phyloP scores from a whole-genome alignment of 2,113 vertebrate genomes.

The Tragelaphus imberbis region DNA sequence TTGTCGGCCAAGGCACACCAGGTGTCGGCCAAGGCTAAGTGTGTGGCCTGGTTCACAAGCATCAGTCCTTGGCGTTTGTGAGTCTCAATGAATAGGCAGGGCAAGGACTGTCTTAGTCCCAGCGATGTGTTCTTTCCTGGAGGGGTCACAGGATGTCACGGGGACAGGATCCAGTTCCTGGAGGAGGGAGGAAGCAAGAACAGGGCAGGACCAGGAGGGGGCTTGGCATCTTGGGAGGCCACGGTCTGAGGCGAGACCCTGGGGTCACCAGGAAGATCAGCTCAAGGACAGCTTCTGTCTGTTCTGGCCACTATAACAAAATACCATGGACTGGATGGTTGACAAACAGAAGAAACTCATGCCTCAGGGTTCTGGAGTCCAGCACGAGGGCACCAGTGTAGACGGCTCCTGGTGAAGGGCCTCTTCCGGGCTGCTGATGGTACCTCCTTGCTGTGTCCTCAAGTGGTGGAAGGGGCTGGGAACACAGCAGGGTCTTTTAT shows the following conservation, averaged over 20 bases:
- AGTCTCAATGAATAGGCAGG: background rate
- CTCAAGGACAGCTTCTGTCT: background rate
- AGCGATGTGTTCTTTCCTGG: background rate
- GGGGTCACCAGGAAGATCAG: no score
- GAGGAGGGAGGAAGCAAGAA: background rate
- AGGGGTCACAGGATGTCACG: background rate
- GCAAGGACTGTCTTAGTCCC: background rate
- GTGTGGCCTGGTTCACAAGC: no score
- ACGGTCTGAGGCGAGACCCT: background rate
- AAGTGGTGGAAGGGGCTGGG: background rate
- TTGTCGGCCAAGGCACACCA: background rate
- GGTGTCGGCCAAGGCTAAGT: accelerated
- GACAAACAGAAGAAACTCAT: background rate
- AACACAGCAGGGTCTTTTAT: background rate
- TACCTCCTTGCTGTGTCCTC: background rate
- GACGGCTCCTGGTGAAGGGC: background rate
- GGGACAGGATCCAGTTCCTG: background rate
- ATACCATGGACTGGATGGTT: background rate
- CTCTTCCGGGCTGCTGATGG: background rate
- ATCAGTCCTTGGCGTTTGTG: background rate
- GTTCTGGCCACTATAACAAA: background rate
- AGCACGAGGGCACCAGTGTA: background rate
- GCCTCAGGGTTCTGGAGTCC: background rate
- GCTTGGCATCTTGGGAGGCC: accelerated
- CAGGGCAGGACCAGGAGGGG: background rate